Base-by-base conservation (phyloP, 1,140 invertebrate species). In the Heliothis virescens region DNA sequence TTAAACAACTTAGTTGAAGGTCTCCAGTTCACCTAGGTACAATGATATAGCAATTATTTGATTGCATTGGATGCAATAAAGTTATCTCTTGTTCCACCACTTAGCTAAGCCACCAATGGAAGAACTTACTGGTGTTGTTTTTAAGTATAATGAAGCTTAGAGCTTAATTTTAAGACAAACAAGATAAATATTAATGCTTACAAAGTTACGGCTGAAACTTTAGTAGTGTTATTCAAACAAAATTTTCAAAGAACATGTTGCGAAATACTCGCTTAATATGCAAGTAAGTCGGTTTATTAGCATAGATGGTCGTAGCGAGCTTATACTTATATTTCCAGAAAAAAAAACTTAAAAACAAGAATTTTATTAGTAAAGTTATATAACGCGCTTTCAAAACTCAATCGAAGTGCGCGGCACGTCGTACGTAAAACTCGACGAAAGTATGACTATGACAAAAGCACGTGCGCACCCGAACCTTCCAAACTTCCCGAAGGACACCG, bases 361-460 rank as follows among this genome's bases (percentile, higher is more conserved):
- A 88, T 80, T 82, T 82, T 82, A 79, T 90, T 88, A 87, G 83
- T 80, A 82, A 87, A 85, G 82, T 89, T 87, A 69, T 83, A 83
- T 86, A 85, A 87, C 84, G 83, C 79, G 88, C 83, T 87, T 89
- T 87, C 81, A 84, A 83, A 92, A 91, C 85, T 87, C 85, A 88
- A 91, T 92, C 87, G 86, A 89, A 88, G 88, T 93, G 88, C 89
- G 83, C 77, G 84, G 87, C 92, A 92, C 91, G 91, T 93, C 82
- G 88, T 90, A 89, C 85, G 87, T 91, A 90, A 91, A 92, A 92
- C 87, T 94, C 87, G 76, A 87, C 80, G 82, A 90, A 94, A 94
- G 92, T 94, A 89, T 92, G 86, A 89, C 88, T 85, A 86, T 87
- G 91, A 94, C 92, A 91, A 92, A 92, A 94, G 91, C 90, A 92